Percentiles rank a stretch among this genome's conserved stretches.
phyloP scores from a whole-genome alignment of 2,888 invertebrate species.

The Leptopilina syphax region DNA sequence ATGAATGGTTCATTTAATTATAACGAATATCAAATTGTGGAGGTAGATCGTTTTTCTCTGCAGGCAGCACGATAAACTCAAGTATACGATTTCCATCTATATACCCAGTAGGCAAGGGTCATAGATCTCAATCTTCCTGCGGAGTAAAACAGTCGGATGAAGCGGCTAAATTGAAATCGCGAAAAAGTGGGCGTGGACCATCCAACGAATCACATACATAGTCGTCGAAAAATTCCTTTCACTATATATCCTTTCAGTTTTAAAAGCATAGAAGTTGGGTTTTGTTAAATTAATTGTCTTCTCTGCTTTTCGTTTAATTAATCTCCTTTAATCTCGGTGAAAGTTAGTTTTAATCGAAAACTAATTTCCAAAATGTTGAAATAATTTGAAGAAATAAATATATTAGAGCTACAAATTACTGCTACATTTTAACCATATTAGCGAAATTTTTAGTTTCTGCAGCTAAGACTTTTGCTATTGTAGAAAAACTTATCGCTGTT shows the following conservation, averaged over 20 bases:
- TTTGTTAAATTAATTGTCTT: not conserved
- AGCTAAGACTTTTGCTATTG: no score
- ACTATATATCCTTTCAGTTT: conserved; percentile 41
- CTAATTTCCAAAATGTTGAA: no score
- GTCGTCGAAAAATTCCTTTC: conserved; percentile 49
- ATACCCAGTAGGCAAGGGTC: conserved; percentile 47
- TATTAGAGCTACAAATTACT: no score
- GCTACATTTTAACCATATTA: no score
- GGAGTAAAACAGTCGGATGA: conserved; percentile 62
- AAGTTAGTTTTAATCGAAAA: no score
- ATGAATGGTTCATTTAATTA: conserved; percentile 33
- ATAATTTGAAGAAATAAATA: not conserved
- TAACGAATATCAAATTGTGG: conserved; percentile 25
- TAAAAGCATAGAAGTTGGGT: not conserved
- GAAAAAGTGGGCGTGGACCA: conserved; percentile 71
- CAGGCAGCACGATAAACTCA: conserved; percentile 34
- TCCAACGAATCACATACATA: conserved; percentile 60
- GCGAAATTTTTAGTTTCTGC: no score
- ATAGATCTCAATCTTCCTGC: conserved; percentile 61
- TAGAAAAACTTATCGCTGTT: no score
- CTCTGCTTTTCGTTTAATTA: not conserved
- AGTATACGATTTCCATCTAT: conserved; percentile 44
- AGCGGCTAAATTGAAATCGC: conserved; percentile 71
- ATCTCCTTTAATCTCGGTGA: no score
- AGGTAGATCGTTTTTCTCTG: conserved; percentile 36